These are phyloP conservation scores for Pseudomugil tenellus DNA, from an alignment of 2,797 vertebrate species.

Conservation along the genomic window DNA sequence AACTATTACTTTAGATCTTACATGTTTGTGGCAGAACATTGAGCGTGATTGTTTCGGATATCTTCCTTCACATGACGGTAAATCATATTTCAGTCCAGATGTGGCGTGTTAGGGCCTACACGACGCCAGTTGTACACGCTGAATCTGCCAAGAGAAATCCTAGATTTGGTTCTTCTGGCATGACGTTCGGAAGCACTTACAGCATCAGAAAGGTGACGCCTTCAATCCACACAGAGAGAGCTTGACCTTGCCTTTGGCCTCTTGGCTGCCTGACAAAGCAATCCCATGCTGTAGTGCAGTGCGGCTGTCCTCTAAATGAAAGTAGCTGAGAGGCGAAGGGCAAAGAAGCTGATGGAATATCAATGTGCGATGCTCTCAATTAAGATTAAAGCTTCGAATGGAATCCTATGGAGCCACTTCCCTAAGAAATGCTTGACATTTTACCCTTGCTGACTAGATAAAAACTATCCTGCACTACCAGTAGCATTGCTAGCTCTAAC, in stretches of 20 bases:
- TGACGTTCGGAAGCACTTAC: constrained; percentile 47
- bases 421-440: constrained; percentile 83
- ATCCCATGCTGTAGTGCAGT: constrained; percentile 77
- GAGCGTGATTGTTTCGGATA: too few species aligned
- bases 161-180: constrained; percentile 20
- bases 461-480: constrained; percentile 64
- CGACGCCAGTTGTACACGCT: not conserved
- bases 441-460: constrained; percentile 83
- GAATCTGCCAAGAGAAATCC: not conserved
- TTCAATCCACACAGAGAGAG: constrained; percentile 73
- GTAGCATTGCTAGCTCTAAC: constrained; percentile 62
- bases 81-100: constrained; percentile 40
- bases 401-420: constrained; percentile 79
- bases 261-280: constrained; percentile 84
- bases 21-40: constrained; percentile 3
- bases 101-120: not conserved
- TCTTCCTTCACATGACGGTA: constrained; percentile 36
- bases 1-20: constrained; percentile 36
- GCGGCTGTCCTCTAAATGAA: constrained; percentile 83
- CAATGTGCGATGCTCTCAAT: constrained; percentile 84
- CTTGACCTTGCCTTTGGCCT: constrained; percentile 84
- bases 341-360: constrained; percentile 84
- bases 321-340: constrained; percentile 83
- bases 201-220: constrained; percentile 73
- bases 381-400: constrained; percentile 84